These are phyloP conservation scores for Centruroides sculpturatus DNA, from an alignment of 1,140 invertebrate genomes.

Conservation along the genomic window DNA sequence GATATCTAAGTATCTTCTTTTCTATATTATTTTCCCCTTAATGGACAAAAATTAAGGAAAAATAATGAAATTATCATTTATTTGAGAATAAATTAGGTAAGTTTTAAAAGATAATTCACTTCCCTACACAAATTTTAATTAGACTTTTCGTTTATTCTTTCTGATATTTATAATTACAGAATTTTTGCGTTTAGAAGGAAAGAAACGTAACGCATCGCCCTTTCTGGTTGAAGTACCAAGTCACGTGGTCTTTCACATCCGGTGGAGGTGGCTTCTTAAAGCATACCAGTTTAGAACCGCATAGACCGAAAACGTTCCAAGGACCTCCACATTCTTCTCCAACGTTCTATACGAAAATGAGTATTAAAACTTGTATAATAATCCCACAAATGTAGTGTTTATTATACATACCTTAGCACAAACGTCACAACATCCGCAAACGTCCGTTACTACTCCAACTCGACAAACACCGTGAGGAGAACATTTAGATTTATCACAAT, in stretches of 20 bases:
- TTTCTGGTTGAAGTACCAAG: too few relatives aligned
- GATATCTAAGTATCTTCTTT: too few relatives aligned
- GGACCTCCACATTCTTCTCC: slow-evolving; percentile 12
- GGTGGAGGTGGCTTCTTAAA: neutral
- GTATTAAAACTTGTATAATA: neutral
- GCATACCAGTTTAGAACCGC: slow-evolving; percentile 1
- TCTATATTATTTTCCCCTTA: too few relatives aligned
- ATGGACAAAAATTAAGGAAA: too few relatives aligned
- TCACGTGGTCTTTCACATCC: neutral
- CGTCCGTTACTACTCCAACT: neutral
- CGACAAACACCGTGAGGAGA: neutral
- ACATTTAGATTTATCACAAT: neutral
- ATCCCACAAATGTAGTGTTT: neutral
- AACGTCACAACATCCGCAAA: slow-evolving; percentile 5
- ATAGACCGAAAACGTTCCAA: slow-evolving; percentile 2
- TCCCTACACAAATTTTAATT: too few relatives aligned
- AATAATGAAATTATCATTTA: too few relatives aligned
- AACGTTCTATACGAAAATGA: neutral
- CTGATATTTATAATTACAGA: too few relatives aligned
- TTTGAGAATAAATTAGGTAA: too few relatives aligned
- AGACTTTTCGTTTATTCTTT: too few relatives aligned
- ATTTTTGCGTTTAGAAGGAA: too few relatives aligned
- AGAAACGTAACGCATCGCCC: too few relatives aligned
- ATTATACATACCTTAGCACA: slow-evolving; percentile 2
- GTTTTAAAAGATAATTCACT: too few relatives aligned